Evolutionary conservation across 2,797 vertebrate species (phyloP), one percentile per base, ranked within the genome.

Genomic region (Melanotaenia boesemani): DNA sequence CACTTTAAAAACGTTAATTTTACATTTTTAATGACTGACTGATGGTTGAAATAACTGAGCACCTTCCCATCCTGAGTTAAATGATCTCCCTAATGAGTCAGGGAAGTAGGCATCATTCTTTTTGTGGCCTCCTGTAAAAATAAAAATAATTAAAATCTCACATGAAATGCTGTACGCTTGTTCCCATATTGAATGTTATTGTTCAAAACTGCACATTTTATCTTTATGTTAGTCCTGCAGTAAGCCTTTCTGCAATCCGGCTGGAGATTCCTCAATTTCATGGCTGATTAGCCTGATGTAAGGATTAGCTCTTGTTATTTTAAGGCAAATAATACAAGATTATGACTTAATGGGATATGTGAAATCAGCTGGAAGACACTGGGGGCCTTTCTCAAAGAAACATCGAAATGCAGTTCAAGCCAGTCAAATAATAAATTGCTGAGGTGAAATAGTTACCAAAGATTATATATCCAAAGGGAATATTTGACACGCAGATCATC

Each of bases 1-100:
- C 86, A 92, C 93, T 94, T 94, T 92, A 82, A 92, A 92, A 88
- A 93, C 84, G 92, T 89, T 94, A 90, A 93, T 94, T 93, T 93
- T 92, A 87, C 89, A 93, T 93, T 93, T 94, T 95, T 89, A 89
- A 89, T 93, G 94, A 89, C 37, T 11, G 84, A 78, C 91, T 92
- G 91, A 92, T 89, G 89, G 86, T 83, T 85, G 84, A 74, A 92
- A 89, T 83, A 89, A 87, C 82, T 79, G 85, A 89, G 87, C 56
- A 79, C 72, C 63, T 79, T 63, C 55, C 78, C 46, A 2, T 36
- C 67, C 69, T 67, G 67, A 46, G 76, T 69, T 55, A 70, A 59
- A 77, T 52, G 6, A 74, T 68, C 58, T 59, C 34, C 70, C 54
- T 57, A 50, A 48, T 59, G 76, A 66, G 61, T 70, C 26, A 62